phyloP scores from a whole-genome alignment of 2,888 invertebrate genomes.

The Epicampocera succincta region DNA sequence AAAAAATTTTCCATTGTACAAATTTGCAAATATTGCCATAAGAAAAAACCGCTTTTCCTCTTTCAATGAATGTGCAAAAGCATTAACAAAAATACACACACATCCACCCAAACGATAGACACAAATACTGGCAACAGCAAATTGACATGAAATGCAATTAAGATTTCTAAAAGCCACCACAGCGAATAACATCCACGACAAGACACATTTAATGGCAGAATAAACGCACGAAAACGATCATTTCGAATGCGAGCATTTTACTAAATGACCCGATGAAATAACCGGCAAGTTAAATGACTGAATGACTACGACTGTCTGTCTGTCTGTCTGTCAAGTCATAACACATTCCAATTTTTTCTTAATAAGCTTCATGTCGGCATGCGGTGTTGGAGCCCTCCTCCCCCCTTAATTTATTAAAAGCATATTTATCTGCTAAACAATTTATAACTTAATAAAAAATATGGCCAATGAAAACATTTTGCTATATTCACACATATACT shows the following conservation, averaged over 20 bases:
- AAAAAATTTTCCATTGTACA: too few species aligned
- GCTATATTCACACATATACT: too few species aligned
- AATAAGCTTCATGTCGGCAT: slow-evolving; percentile 49
- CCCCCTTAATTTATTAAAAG: neutral
- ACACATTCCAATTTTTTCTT: slow-evolving; percentile 43
- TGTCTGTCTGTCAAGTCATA: slow-evolving; percentile 24
- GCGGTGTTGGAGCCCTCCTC: neutral
- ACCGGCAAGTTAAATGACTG: neutral
- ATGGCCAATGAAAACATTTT: neutral
- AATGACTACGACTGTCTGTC: slow-evolving; percentile 16
- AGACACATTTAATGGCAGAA: slow-evolving; percentile 35
- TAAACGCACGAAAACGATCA: slow-evolving; percentile 9
- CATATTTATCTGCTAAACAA: slow-evolving; percentile 4
- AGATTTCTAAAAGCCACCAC: slow-evolving; percentile 52
- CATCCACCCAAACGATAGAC: too few species aligned
- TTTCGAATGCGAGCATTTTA: neutral
- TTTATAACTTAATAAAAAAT: slow-evolving; percentile 54
- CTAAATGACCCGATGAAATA: slow-evolving; percentile 11
- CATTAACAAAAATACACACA: too few species aligned
- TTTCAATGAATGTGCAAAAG: too few species aligned
- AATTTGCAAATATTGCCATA: too few species aligned
- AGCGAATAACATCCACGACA: slow-evolving; percentile 26
- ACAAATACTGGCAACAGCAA: slow-evolving; percentile 17
- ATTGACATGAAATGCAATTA: slow-evolving; percentile 69
- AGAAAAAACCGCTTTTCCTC: too few species aligned